Percentiles rank a stretch among this genome's conserved stretches.
Conservation (phyloP, 2,113 vertebrate genomes). For the Heterotilapia buettikoferi region DNA sequence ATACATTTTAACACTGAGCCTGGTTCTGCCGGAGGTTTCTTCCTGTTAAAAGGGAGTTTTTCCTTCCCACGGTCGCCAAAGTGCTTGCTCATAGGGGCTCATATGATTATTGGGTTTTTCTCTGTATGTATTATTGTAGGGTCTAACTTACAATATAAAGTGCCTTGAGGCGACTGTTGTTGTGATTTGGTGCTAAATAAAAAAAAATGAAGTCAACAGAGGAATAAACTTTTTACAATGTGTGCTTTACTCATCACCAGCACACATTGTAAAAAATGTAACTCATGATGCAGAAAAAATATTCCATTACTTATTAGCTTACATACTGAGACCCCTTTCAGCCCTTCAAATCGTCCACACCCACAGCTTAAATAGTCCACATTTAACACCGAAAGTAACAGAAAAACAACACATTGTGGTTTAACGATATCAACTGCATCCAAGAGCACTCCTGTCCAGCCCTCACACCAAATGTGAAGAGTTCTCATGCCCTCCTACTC, state of each 20-base stretch:
- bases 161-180: not conserved
- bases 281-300: not conserved
- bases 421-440: not conserved
- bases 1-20: not conserved
- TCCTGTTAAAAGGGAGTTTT: not conserved
- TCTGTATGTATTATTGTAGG: not conserved
- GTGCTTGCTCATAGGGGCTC: not conserved
- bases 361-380: not conserved
- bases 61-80: fast-evolving
- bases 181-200: not conserved
- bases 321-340: not conserved
- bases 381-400: not conserved
- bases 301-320: not conserved
- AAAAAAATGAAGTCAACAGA: not conserved
- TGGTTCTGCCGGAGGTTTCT: fast-evolving
- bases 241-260: not conserved
- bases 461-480: not conserved
- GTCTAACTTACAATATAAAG: not conserved
- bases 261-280: not conserved
- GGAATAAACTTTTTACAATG: not conserved
- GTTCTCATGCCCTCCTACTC: not conserved
- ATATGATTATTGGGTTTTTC: not conserved
- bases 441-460: not conserved
- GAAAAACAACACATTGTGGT: not conserved
- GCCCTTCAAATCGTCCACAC: not conserved